Conservation (phyloP, 2,797 vertebrate genomes). For the Danio choprae region DNA sequence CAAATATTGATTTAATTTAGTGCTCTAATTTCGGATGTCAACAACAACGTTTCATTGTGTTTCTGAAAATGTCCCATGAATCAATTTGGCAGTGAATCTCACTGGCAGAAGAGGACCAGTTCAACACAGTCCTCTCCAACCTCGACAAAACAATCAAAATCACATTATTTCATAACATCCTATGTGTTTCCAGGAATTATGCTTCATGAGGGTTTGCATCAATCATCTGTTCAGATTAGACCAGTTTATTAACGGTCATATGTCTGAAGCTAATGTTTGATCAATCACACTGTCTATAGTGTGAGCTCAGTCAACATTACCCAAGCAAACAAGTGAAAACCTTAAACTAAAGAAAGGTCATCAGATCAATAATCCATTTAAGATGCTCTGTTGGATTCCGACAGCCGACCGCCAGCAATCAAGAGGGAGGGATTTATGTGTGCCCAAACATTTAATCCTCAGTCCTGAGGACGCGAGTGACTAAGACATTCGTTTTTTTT, state of each 20-base stretch:
- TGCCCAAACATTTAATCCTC: conserved; percentile 56
- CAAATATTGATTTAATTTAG: conserved; percentile 61
- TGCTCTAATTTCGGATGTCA: conserved; percentile 59
- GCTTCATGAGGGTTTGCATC: neutral
- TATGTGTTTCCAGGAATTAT: conserved; percentile 10
- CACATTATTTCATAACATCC: conserved; percentile 45
- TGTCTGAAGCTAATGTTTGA: conserved; percentile 72
- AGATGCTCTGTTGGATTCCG: conserved; percentile 75
- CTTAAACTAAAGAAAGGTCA: conserved; percentile 79
- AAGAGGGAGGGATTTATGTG: conserved; percentile 78
- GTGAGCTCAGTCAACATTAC: conserved; percentile 71
- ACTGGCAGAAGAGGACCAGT: conserved; percentile 49
- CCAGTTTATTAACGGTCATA: conserved; percentile 71
- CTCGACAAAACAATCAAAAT: conserved; percentile 46
- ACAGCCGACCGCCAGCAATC: conserved; percentile 73
- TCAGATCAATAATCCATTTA: conserved; percentile 84
- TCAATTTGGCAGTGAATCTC: conserved; percentile 64
- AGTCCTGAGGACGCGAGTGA: conserved; percentile 56
- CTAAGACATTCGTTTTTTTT: conserved; percentile 63
- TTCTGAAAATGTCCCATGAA: conserved; percentile 61
- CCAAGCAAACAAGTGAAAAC: conserved; percentile 71
- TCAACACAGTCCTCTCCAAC: conserved; percentile 46
- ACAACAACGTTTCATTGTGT: conserved; percentile 61
- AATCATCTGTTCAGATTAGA: conserved; percentile 57
- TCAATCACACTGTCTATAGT: conserved; percentile 67